Base-by-base conservation (phyloP, 2,113 vertebrate species). In the Cebus imitator region DNA sequence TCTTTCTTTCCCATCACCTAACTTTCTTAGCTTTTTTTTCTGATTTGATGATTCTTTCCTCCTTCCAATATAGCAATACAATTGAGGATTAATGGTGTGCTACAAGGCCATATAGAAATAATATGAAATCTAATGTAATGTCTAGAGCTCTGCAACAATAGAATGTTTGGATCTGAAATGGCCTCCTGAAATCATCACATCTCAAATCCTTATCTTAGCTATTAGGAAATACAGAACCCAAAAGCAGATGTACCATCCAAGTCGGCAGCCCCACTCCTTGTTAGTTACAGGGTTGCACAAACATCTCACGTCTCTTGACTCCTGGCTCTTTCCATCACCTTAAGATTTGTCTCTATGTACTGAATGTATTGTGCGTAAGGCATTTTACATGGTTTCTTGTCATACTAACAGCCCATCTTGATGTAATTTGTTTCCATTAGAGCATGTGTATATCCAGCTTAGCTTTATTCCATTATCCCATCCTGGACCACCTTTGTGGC, bases 21-120 rank as follows among this genome's bases (percentile, higher is more conserved):
- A 96, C n/a, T 85, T 93, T 89, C 68, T 96, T 84, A 90, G 57
- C 68, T 85, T 55, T 84, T 37, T 27, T 61, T 57, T 1, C 93
- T 91, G 64, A 97, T 87, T 91, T 79, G 72, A 86, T 92, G 52
- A 82, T 82, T 90, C 50, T 86, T n/a, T 96, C 64, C 35, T 89
- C 75, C 73, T 80, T 35, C 50, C 20, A 66, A 37, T 43, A 73
- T 5, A 92, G 45, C 43, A 55, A 8, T 35, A 50, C 25, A 48
- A 64, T 58, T 82, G 84, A 92, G 66, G 76, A 66, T 96, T 95
- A 93, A 87, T 58, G 52, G 21, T 87, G 57, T 35, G 30, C 75
- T 84, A 4, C 20, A 61, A 3, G 43, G 37, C 66, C 87, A 80
- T 83, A 78, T 23, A 90, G 68, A 96, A 90, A 82, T 82, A 50